A percentile compares a stretch with the other conserved stretches of the same genome.
Conservation (phyloP, 2,113 vertebrate species). For the Cyprinodon variegatus region DNA sequence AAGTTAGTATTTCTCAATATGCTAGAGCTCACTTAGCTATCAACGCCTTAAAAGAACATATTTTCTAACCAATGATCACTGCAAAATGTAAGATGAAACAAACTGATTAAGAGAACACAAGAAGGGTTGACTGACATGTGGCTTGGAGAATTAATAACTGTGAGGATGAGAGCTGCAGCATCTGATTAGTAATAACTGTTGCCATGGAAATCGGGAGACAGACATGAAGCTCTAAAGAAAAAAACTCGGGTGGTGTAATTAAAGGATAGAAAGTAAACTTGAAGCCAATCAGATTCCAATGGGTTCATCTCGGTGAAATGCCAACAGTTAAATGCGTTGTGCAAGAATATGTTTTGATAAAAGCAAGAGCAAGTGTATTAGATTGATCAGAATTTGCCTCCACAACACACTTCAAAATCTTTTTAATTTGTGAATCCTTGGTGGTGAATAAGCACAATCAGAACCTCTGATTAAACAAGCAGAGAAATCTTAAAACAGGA, state of each 20-base stretch:
- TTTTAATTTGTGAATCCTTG: conserved; percentile 2
- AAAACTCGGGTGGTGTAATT: conserved; percentile 16
- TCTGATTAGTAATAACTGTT: conserved; percentile 41
- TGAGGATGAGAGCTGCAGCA: conserved; percentile 25
- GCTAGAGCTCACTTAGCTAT: conserved; percentile 12
- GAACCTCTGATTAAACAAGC: conserved; percentile 28
- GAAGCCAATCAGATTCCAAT: conserved; percentile 35
- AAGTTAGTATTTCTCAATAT: conserved; percentile 24
- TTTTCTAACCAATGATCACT: conserved; percentile 28
- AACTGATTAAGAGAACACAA: conserved; percentile 1
- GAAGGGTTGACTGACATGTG: conserved; percentile 32
- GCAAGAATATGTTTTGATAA: background rate
- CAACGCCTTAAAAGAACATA: conserved; percentile 31
- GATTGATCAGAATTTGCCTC: conserved; percentile 15
- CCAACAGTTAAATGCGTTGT: conserved; percentile 35
- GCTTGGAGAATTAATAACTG: conserved; percentile 29
- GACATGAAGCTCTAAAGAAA: conserved; percentile 25
- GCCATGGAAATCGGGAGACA: conserved; percentile 27
- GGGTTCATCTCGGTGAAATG: conserved; percentile 42
- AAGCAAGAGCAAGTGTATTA: conserved; percentile 11
- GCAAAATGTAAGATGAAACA: conserved; percentile 14
- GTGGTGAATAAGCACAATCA: conserved; percentile 30
- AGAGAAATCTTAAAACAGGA: background rate
- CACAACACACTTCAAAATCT: background rate
- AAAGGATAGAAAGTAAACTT: conserved; percentile 31